Evolutionary conservation across 2,888 invertebrate species (phyloP), one percentile per base, ranked within the genome.

Genomic region (Drepana falcataria): DNA sequence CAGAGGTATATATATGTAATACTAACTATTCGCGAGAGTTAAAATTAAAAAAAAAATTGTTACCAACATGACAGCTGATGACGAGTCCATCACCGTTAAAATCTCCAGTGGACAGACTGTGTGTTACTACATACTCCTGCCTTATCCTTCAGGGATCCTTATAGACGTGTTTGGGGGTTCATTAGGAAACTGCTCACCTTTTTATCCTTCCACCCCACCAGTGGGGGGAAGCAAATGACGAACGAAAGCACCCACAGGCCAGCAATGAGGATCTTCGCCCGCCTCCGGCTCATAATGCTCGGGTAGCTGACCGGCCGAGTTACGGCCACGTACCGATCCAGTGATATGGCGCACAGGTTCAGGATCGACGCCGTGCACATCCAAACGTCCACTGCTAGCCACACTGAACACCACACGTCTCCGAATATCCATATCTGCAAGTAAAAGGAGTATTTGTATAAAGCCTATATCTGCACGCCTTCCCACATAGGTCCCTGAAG

Each of bases 321-420:
- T 59, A 99, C 98, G 35, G 99, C 99, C 71, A 99, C 96, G 91
- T 99, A 99, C 85, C 99, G 93, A 91, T 97, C 96, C 77, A 99
- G 91, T 21, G 97, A 97, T 79, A 99, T 99, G 71, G 97, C 98
- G 81, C 98, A 98, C 55, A 99, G 93, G 87, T 99, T 99, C 68
- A 99, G 92, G 73, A 99, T 99, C 69, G 98, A 98, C 0, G 99
- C 98, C 0, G 99, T 99, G 90, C 98, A 99, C 96, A 99, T 96
- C 97, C 98, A 98, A 7, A 99, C 99, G 86, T 99, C 99, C 56
- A 98, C 95, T 0, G 99, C 98, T 61, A 99, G 92, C 99, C 99
- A 99, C 64, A 98, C 94, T 59, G 96, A 96, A 89, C 99, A 99
- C 97, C 98, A 98, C 49, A 97, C 93, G 83, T 96, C 95, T 52